These are phyloP conservation scores for Camelus dromedarius DNA, from an alignment of 2,113 vertebrate genomes.

Conservation along the genomic window DNA sequence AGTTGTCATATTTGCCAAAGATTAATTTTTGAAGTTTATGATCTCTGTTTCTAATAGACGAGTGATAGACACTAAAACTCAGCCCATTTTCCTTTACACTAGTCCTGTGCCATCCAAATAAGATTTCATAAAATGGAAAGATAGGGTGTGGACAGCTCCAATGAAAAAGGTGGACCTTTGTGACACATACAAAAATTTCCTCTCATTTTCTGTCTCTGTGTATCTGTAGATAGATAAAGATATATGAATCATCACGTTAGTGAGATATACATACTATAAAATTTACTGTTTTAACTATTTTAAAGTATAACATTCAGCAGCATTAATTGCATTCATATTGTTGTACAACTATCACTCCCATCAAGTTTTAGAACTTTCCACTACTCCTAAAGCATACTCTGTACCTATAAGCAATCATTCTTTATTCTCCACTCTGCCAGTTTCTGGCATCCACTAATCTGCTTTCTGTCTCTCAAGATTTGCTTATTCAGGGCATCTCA, in stretches of 20 bases:
- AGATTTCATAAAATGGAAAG: background rate
- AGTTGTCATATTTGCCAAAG: background rate
- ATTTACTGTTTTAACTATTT: background rate
- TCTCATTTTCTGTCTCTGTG: background rate
- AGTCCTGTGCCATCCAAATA: background rate
- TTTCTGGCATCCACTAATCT: background rate
- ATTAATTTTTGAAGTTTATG: background rate
- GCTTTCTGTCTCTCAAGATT: background rate
- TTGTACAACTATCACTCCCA: background rate
- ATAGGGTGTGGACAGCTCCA: fast-evolving
- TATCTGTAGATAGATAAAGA: background rate
- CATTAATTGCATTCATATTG: background rate
- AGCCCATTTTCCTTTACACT: background rate
- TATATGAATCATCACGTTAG: background rate
- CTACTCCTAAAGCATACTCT: background rate
- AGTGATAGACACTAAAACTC: background rate
- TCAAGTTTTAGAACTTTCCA: background rate
- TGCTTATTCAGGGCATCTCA: background rate
- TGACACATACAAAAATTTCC: background rate
- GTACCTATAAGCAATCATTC: background rate
- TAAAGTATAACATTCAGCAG: background rate
- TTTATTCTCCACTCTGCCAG: background rate
- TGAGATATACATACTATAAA: background rate
- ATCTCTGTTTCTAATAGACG: background rate
- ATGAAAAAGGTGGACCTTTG: background rate